phyloP scores from a whole-genome alignment of 37 sponge, comb jelly and placozoan species.

The Diacarnus erythraeanus region DNA sequence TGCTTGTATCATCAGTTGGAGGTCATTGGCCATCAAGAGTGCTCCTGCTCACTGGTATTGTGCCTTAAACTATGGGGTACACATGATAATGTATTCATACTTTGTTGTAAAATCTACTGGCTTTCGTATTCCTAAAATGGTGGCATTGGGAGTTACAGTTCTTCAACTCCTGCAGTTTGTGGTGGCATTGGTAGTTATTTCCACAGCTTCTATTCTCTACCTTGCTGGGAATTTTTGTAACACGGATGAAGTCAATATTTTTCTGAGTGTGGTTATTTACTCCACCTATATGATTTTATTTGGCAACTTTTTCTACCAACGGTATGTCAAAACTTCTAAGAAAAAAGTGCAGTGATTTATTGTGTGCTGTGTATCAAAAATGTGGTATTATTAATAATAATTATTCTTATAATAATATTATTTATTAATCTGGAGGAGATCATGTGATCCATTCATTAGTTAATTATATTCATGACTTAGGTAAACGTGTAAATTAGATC shows the following conservation, averaged over 20 bases:
- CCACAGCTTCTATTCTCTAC: too few species aligned
- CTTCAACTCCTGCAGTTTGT: slow-evolving; percentile 76
- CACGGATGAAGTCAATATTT: neutral
- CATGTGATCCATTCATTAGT: neutral
- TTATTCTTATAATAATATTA: too few species aligned
- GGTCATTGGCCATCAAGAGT: slow-evolving; percentile 4
- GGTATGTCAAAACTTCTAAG: slow-evolving; percentile 29
- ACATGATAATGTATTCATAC: slow-evolving; percentile 81
- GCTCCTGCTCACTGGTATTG: slow-evolving; percentile 54
- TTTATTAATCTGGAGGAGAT: neutral
- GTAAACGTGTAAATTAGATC: too few species aligned
- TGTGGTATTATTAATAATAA: too few species aligned
- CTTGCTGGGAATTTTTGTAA: neutral
- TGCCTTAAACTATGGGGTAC: slow-evolving; percentile 69
- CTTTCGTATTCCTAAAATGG: slow-evolving; percentile 19
- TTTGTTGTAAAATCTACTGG: slow-evolving; percentile 64
- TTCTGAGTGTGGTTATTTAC: slow-evolving; percentile 51
- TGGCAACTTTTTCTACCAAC: slow-evolving; percentile 67
- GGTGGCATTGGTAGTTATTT: slow-evolving; percentile 27
- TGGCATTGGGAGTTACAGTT: slow-evolving; percentile 44
- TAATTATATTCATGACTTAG: too few species aligned
- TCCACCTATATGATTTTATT: slow-evolving; percentile 67
- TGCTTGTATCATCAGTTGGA: slow-evolving; percentile 49
- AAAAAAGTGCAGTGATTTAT: neutral
- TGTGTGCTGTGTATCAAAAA: too few species aligned